A percentile compares a stretch with the other conserved stretches of the same genome.
Evolutionary conservation across 2,113 vertebrate species (phyloP).

Genomic region (Ramphastos sulfuratus): DNA sequence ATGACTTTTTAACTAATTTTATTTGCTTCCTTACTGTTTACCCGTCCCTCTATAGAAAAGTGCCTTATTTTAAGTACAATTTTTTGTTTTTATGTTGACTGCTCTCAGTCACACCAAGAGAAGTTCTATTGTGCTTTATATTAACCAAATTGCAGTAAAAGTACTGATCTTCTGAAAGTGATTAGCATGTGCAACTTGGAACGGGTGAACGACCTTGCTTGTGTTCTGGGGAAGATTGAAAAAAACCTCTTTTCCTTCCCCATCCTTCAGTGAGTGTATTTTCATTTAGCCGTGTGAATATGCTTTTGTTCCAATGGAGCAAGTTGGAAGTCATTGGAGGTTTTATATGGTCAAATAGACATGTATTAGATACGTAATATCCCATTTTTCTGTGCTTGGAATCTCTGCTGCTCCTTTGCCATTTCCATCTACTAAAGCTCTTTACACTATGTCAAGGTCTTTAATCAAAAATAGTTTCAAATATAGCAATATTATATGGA

Average conservation of each 20-base stretch:
- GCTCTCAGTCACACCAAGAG: slow-evolving; percentile 30
- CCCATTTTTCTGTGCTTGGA: slow-evolving; percentile 49
- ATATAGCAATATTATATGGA: slow-evolving; percentile 70
- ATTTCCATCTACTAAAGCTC: slow-evolving; percentile 56
- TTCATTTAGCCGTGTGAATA: slow-evolving; percentile 54
- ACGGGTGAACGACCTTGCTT: slow-evolving; percentile 51
- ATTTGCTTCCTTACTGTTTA: slow-evolving; percentile 63
- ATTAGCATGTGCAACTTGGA: slow-evolving; percentile 57
- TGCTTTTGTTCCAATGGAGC: not conserved
- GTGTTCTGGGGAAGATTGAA: slow-evolving; percentile 42
- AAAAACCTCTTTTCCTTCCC: slow-evolving; percentile 44
- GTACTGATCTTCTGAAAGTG: slow-evolving; percentile 56
- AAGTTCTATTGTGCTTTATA: slow-evolving; percentile 58
- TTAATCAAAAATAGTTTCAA: slow-evolving; percentile 71
- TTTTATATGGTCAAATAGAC: slow-evolving; percentile 57
- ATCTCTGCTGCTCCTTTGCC: slow-evolving; percentile 57
- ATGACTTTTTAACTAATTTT: slow-evolving; percentile 63
- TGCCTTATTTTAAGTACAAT: slow-evolving; percentile 75
- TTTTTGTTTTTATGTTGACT: slow-evolving; percentile 51
- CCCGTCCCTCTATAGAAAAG: slow-evolving; percentile 24
- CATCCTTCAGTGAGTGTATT: slow-evolving; percentile 31
- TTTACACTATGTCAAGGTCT: slow-evolving; percentile 69
- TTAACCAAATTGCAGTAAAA: slow-evolving; percentile 61
- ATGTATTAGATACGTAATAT: slow-evolving; percentile 58
- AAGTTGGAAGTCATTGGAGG: slow-evolving; percentile 19